Conservation (phyloP, 2,888 invertebrate genomes). For the Mechanitis messenoides region DNA sequence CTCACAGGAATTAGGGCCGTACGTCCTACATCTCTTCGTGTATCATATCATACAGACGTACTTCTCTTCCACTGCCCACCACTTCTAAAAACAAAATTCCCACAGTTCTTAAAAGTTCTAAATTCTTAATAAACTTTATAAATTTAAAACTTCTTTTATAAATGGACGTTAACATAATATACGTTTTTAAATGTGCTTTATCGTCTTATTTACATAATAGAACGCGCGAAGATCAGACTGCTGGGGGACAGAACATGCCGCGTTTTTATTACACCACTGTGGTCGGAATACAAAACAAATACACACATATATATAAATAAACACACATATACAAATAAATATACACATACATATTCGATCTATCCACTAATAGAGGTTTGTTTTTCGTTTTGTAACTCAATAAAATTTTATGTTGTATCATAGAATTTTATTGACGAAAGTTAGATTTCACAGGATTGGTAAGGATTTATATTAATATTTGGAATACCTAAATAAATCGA, state of each 20-base stretch:
- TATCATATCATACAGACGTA: no score
- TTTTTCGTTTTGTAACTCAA: constrained; percentile 19
- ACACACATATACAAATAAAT: no score
- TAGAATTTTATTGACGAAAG: constrained; percentile 13
- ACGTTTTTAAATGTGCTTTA: constrained; percentile 62
- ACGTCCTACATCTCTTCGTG: no score
- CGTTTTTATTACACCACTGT: constrained; percentile 14
- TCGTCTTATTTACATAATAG: constrained; percentile 68
- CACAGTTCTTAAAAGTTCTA: constrained; percentile 12
- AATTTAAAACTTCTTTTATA: constrained; percentile 45
- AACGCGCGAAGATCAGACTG: constrained; percentile 52
- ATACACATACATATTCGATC: not conserved
- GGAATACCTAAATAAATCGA: not conserved
- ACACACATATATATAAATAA: no score
- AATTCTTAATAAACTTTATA: constrained; percentile 27
- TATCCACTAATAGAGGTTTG: constrained; percentile 34
- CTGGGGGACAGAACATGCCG: constrained; percentile 47
- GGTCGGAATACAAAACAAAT: not conserved
- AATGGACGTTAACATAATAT: constrained; percentile 50
- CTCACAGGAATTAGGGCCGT: no score
- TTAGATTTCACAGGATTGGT: not conserved
- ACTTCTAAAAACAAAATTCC: not conserved
- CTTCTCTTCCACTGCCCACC: not conserved
- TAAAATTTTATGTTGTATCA: constrained; percentile 22
- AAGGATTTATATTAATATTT: not conserved